Base-by-base conservation (phyloP, 2,888 invertebrate genomes). In the Trachelus troglodyta region DNA sequence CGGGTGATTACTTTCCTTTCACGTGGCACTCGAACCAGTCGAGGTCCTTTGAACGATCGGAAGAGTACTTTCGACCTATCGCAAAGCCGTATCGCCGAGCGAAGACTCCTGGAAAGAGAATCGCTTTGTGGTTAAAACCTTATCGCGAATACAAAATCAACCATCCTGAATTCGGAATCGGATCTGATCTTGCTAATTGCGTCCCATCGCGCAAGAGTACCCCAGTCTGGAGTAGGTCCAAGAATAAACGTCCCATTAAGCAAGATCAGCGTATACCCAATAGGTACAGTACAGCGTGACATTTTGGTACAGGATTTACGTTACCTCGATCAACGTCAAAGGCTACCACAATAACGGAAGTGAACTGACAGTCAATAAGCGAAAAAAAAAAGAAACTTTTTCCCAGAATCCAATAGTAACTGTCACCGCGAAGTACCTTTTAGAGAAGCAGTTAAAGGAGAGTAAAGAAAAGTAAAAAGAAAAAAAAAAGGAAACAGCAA, bases 221-320 rank as follows among this genome's bases (percentile, higher is more conserved):
- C 15, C 40, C 9, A 1, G 15, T 23, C 9, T 23, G 9, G 23
- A 0, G 23, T 23, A 23, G 12, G 12, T 37, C 37, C 1, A 37
- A 4, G 3, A 12, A 12, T 35, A 35, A 12, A 11, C 0, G 35
- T 12, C 35, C 35, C 12, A 35, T 35, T 3, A 3, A 35, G 35
- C 35, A 35, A 35, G 35, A 35, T 35, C 35, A 35, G 35, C 11
- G 3, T 12, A 35, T 11, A 12, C 37, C 37, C 37, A 12, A 6
- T 0, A 0, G 1, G 23, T 2, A 56, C 0, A 0, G 15, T 23
- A 6, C 0, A 1, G 1, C 1, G 23, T 23, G 6, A 23, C 23
- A 56, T 23, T 9, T 23, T 1, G 6, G 23, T 23, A 9, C 23
- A 23, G 40, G 2, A 56, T 9, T 23, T 0, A 12, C 23, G 23